Conservation (phyloP, 2,888 invertebrate species). For the Malthinus flaveolus region DNA sequence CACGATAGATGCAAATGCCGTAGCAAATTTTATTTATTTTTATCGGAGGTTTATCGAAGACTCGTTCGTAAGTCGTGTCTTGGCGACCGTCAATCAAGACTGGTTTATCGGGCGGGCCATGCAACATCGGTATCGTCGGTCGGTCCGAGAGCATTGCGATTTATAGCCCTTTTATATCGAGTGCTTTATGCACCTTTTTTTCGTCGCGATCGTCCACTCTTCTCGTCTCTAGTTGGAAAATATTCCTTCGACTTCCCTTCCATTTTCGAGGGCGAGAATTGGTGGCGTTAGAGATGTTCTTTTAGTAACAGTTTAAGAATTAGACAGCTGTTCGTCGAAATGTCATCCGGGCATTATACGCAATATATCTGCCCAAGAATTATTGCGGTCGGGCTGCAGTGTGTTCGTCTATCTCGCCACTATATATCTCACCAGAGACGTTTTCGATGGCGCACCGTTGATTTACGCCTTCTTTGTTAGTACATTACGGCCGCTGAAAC, state of each 20-base stretch:
- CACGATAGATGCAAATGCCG: constrained; percentile 42
- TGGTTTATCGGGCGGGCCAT: constrained; percentile 39
- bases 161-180: constrained; percentile 36
- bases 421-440: constrained; percentile 43
- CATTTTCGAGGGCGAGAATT: neutral
- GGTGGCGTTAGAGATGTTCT: constrained; percentile 24
- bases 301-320: constrained; percentile 28
- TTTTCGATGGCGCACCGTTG: constrained; percentile 44
- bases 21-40: constrained; percentile 43
- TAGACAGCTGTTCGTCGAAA: constrained; percentile 35
- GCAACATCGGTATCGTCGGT: constrained; percentile 33
- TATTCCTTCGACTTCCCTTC: neutral
- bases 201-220: constrained; percentile 4
- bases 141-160: constrained; percentile 29
- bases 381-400: constrained; percentile 45
- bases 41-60: constrained; percentile 41
- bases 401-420: constrained; percentile 42
- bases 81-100: constrained; percentile 44
- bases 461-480: constrained; percentile 46
- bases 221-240: neutral
- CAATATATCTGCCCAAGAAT: constrained; percentile 46
- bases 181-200: constrained; percentile 34
- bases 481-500: constrained; percentile 40
- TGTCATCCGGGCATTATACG: constrained; percentile 46
- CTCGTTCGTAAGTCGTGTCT: constrained; percentile 43